Base-by-base conservation (phyloP, 1,140 invertebrate genomes). In the Drosophila sproati region DNA sequence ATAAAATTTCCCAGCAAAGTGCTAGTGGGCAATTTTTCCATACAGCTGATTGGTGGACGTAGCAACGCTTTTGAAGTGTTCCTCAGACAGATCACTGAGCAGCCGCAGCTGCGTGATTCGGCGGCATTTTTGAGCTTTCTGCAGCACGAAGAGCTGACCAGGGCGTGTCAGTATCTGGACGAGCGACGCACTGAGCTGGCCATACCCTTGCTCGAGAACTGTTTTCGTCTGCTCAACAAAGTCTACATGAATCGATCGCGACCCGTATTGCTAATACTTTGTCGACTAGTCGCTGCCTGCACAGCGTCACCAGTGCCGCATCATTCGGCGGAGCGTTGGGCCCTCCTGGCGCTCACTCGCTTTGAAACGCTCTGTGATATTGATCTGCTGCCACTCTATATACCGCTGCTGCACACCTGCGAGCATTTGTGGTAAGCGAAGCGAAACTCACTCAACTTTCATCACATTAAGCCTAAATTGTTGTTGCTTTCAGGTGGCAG, bases 1-100 rank as follows among this genome's bases (percentile, higher is more conserved):
- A 90, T 96, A 4, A 92, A 93, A 59, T 97, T 97, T 93, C 96
- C 96, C 5, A 95, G 95, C 81, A 97, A 97, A 93, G 95, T 95
- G 66, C 81, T 97, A 6, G 92, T 96, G 52, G 96, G 96, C 2
- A 97, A 97, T 91, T 97, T 97, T 91, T 95, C 95, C 45, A 93
- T 95, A 31, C 95, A 94, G 72, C 93, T 96, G 37, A 97, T 97
- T 77, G 94, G 94, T 5, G 93, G 93, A 50, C 93, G 96, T 86
- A 96, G 95, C 91, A 91, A 93, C 6, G 95, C 94, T n/a, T 97
- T 97, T 93, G 95, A 96, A 80, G 92, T 93, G 67, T 93, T 96
- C 35, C 90, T 97, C 28, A 93, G 94, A 32, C 93, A 95, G 78
- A 92, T 96, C 39, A 93, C 94, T 5, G 93, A 92, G 51, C 93